phyloP scores from a whole-genome alignment of 2,797 vertebrate species.

The Kryptolebias ocellatus region DNA sequence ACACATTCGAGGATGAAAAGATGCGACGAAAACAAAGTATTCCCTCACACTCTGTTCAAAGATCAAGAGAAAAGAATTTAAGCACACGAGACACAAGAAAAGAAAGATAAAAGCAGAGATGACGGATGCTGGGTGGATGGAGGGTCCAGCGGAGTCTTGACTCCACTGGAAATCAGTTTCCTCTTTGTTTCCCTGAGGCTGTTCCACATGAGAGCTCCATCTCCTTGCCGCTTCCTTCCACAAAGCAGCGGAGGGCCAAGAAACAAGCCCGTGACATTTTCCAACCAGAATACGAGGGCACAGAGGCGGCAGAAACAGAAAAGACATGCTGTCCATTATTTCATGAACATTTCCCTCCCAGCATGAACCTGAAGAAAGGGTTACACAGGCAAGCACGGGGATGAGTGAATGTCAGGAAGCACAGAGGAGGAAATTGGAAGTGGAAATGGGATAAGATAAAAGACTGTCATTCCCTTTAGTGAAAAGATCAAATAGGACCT shows the following conservation, averaged over 20 bases:
- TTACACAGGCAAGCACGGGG: constrained; percentile 9
- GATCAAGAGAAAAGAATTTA: constrained; percentile 14
- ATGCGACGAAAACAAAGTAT: neutral
- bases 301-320: constrained; percentile 13
- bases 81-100: constrained; percentile 1
- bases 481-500: constrained; percentile 68
- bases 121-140: constrained; percentile 52
- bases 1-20: neutral
- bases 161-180: constrained; percentile 65
- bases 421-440: constrained; percentile 30
- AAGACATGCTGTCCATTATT: constrained; percentile 39
- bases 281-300: constrained; percentile 17
- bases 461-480: constrained; percentile 36
- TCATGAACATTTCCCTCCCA: constrained; percentile 25
- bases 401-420: constrained; percentile 41
- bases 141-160: constrained; percentile 50
- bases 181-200: constrained; percentile 56
- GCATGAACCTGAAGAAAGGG: constrained; percentile 19
- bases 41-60: neutral
- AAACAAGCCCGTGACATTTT: constrained; percentile 51
- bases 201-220: constrained; percentile 60
- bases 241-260: constrained; percentile 29
- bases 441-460: constrained; percentile 52
- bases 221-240: constrained; percentile 34
- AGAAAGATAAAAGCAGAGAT: constrained; percentile 47